Base-by-base conservation (phyloP, 2,113 vertebrate genomes). In the Dunckerocampus dactyliophorus region DNA sequence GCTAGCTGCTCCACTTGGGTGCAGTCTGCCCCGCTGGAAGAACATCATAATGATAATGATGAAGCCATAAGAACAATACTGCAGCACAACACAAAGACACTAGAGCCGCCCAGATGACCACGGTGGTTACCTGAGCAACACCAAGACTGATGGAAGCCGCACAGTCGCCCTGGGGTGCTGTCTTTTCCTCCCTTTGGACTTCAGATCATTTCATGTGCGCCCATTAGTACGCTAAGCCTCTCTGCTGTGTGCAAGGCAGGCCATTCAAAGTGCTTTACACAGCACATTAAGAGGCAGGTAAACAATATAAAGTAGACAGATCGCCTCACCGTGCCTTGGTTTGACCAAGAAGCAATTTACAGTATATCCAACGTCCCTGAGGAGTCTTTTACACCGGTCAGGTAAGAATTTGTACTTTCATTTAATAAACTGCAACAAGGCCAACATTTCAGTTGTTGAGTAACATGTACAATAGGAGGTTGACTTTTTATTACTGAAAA, bases 21-120 rank as follows among this genome's bases (percentile, higher is more conserved):
- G 68, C 70, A 34, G 69, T 76, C 70, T 73, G 60, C 45, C 79
- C 79, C 24, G 19, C 24, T 68, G 79, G 76, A 74, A 77, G 76
- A 39, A 63, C 58, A 28, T 76, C 80, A 77, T 80, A 69, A 71
- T 74, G 54, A 43, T 74, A 84, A 87, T 86, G 13, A 43, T 14
- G 75, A 88, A 82, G 62, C 77, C 75, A 65, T 80, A 73, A 72
- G 71, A 75, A 74, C 71, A 75, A 78, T 74, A 31, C 45, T 56
- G 11, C 51, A 65, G 58, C 64, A 47, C 67, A 67, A 76, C 61
- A 69, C 50, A 62, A 53, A 58, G 42, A 43, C 61, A 49, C 59
- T 20, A 20, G 55, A 53, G 69, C 46, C 11, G 31, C 63, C 53
- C 42, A 34, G 70, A 20, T 65, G 72, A 73, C 65, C 67, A 59